Evolutionary conservation across 2,888 invertebrate genomes (phyloP).

Genomic region (Drosophila helvetica): DNA sequence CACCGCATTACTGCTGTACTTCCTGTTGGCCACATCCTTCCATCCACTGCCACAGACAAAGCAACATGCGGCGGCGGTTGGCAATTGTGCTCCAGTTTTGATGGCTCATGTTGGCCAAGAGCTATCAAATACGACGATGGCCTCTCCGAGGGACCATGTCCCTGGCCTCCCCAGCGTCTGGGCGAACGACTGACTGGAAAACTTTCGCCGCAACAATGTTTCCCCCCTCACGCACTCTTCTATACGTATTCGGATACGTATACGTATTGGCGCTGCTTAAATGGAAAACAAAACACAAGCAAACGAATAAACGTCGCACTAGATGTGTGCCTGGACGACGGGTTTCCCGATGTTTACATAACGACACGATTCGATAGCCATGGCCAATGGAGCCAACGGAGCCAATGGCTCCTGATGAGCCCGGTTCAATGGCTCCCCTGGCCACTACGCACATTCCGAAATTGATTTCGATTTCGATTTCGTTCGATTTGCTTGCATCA

Average conservation of each 20-base stretch:
- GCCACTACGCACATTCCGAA: conserved; percentile 56
- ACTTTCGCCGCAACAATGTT: conserved; percentile 57
- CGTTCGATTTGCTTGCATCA: conserved; percentile 52
- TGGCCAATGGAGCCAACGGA: conserved; percentile 12
- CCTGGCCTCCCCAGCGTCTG: background rate
- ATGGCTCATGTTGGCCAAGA: conserved; percentile 60
- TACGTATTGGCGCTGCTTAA: conserved; percentile 55
- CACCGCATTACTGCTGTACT: conserved; percentile 37
- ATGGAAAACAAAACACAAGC: conserved; percentile 44
- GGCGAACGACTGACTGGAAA: conserved; percentile 7
- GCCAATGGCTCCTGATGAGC: conserved; percentile 65
- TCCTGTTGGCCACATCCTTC: conserved; percentile 47
- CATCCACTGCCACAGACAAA: background rate
- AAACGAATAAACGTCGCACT: conserved; percentile 62
- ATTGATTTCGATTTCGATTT: conserved; percentile 69
- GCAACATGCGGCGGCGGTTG: conserved; percentile 9
- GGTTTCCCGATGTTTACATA: conserved; percentile 31
- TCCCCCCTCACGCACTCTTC: conserved; percentile 56
- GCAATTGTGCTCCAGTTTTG: conserved; percentile 59
- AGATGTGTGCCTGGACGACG: conserved; percentile 21
- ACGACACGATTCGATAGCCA: conserved; percentile 21
- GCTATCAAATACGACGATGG: conserved; percentile 57
- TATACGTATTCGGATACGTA: conserved; percentile 56
- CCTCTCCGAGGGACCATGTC: background rate
- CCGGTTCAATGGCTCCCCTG: conserved; percentile 70